Percentiles rank a stretch among this genome's conserved stretches.
phyloP scores from a whole-genome alignment of 2,113 vertebrate genomes.

The Equus quagga region DNA sequence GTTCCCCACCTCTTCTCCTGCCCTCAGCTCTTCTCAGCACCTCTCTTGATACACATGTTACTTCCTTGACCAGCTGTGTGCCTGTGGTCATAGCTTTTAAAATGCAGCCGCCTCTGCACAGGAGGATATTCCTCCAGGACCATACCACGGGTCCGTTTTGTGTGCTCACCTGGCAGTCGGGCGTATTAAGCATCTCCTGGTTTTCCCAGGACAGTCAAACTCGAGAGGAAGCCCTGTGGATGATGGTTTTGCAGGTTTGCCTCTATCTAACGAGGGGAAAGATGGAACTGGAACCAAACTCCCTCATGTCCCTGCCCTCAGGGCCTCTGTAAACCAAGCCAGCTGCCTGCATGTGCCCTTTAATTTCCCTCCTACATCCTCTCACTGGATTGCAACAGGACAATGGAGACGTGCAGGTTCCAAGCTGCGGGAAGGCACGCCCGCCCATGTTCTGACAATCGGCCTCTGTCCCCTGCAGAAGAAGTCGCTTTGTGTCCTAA shows the following conservation, averaged over 20 bases:
- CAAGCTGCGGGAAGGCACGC: fast-evolving
- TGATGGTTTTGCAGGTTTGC: not conserved
- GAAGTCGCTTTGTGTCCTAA: not conserved
- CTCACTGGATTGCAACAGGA: not conserved
- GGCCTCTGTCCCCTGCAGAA: not conserved
- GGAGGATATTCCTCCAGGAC: not conserved
- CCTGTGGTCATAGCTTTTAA: fast-evolving
- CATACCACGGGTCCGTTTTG: too few species aligned
- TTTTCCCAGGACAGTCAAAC: not conserved
- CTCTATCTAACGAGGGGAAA: not conserved
- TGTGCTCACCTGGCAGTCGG: fast-evolving
- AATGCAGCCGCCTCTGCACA: not conserved
- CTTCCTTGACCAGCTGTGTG: fast-evolving
- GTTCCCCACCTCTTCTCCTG: not conserved
- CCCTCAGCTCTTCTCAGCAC: fast-evolving
- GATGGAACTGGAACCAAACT: fast-evolving
- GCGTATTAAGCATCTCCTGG: fast-evolving
- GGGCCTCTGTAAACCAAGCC: fast-evolving
- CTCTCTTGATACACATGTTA: fast-evolving
- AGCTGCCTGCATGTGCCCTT: fast-evolving
- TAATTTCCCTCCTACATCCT: not conserved
- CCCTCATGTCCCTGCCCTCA: fast-evolving
- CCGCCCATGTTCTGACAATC: not conserved
- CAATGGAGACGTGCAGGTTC: not conserved
- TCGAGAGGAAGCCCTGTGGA: not conserved